Conservation (phyloP, 2,113 vertebrate genomes). For the Harpagus bidentatus region DNA sequence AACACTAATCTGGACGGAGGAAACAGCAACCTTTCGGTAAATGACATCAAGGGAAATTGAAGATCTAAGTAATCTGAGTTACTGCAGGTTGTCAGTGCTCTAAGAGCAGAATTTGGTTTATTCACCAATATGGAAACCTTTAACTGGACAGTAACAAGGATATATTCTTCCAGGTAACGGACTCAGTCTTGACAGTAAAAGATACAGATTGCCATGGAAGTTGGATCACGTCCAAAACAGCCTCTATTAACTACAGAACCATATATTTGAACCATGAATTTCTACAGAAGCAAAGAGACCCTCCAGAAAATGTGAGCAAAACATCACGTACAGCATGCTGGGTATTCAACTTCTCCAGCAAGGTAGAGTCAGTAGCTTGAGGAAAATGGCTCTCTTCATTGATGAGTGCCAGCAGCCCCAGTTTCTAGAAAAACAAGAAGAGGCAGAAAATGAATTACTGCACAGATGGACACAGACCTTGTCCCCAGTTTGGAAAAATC, state of each 20-base stretch:
- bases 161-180: neutral
- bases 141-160: neutral
- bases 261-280: neutral
- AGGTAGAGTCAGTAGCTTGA: slow-evolving; percentile 90
- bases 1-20: neutral
- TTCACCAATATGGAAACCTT: neutral
- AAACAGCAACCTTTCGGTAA: neutral
- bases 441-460: neutral
- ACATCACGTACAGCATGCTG: slow-evolving; percentile 86
- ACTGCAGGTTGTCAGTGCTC: neutral
- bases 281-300: neutral
- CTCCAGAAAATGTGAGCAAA: neutral
- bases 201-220: neutral
- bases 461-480: neutral
- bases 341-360: slow-evolving; percentile 91
- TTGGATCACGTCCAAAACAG: neutral
- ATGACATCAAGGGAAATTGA: neutral
- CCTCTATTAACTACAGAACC: neutral
- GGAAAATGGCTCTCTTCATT: slow-evolving; percentile 99
- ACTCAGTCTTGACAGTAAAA: neutral
- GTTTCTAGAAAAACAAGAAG: slow-evolving; percentile 81
- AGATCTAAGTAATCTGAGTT: neutral
- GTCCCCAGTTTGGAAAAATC: neutral
- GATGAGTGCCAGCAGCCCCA: slow-evolving; percentile 92
- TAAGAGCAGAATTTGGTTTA: neutral